Evolutionary conservation across 2,888 invertebrate genomes (phyloP).

Genomic region (Calliphora vomitoria): DNA sequence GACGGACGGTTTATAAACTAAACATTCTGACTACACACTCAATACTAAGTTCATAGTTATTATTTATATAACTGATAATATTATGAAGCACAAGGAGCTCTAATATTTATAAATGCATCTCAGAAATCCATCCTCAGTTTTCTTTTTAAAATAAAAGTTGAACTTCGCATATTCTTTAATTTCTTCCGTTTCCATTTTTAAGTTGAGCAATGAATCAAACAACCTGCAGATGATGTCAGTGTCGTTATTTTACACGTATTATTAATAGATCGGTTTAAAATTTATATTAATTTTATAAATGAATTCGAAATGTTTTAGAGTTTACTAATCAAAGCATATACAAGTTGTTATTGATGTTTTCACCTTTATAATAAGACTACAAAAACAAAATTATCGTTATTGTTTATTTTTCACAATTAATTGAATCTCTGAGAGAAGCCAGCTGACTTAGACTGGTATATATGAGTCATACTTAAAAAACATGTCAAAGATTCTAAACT

Average conservation of each 20-base stretch:
- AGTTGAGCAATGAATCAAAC: constrained; percentile 27
- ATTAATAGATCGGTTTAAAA: background rate
- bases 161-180: too few species aligned
- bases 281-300: too few species aligned
- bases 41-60: too few species aligned
- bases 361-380: background rate
- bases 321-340: background rate
- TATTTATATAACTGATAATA: too few species aligned
- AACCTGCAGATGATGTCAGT: constrained; percentile 53
- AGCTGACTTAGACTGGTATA: constrained; percentile 3
- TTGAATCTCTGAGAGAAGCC: constrained; percentile 1
- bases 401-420: background rate
- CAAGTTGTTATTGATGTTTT: constrained; percentile 10
- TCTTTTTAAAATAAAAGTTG: too few species aligned
- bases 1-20: background rate
- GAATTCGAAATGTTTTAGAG: background rate
- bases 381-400: background rate
- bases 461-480: constrained; percentile 11
- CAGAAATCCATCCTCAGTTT: too few species aligned
- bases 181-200: background rate
- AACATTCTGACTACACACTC: background rate
- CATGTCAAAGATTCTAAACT: background rate
- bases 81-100: too few species aligned
- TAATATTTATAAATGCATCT: too few species aligned
- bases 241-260: constrained; percentile 24